phyloP scores from a whole-genome alignment of 2,113 vertebrate species.

The Lasiurus borealis region DNA sequence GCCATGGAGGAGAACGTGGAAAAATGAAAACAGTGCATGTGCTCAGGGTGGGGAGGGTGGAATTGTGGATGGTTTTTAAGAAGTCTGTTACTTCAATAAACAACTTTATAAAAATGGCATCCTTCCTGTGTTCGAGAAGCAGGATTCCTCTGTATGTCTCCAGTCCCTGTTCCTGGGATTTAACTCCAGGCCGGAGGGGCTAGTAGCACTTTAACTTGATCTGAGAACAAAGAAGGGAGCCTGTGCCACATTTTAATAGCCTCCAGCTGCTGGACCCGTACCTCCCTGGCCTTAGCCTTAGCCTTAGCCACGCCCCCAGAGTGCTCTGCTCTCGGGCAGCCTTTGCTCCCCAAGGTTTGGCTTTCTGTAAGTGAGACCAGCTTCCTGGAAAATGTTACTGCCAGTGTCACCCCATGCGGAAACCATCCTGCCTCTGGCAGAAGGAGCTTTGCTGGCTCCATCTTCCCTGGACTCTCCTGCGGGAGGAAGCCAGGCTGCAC shows the following conservation, averaged over 20 bases:
- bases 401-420: neutral
- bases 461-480: neutral
- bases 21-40: conserved; percentile 63
- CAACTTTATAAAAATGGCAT: conserved; percentile 54
- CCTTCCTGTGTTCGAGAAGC: conserved; percentile 61
- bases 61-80: neutral
- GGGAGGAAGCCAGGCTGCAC: neutral
- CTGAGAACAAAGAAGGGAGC: conserved; percentile 67
- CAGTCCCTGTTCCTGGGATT: conserved; percentile 15
- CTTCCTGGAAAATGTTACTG: conserved; percentile 51
- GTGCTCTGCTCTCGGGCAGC: neutral
- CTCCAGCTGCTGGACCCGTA: conserved; percentile 66
- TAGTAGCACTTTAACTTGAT: conserved; percentile 51
- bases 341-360: neutral
- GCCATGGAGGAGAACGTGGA: neutral
- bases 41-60: neutral
- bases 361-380: neutral
- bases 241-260: conserved; percentile 69
- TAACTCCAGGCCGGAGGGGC: conserved; percentile 45
- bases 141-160: conserved; percentile 5
- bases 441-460: neutral
- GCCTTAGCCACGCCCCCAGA: conserved; percentile 33
- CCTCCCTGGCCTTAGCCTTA: neutral
- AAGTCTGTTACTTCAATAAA: conserved; percentile 57
- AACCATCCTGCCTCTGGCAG: neutral